Conservation (phyloP, 2,888 invertebrate genomes). For the Chloroclysta siterata region DNA sequence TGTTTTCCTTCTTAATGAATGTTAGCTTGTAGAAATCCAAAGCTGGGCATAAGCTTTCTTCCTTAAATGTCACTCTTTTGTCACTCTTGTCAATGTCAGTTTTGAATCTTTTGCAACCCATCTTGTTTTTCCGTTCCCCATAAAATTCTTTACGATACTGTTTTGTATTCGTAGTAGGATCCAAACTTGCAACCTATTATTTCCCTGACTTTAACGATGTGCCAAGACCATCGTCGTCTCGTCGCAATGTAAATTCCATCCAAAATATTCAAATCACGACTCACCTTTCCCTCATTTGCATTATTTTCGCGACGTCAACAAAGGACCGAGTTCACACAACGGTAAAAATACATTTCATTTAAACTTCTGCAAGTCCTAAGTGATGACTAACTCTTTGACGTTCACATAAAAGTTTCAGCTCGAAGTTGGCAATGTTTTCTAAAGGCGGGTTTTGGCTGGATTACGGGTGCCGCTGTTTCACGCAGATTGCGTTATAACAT, state of each 20-base stretch:
- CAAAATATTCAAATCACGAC: conserved; percentile 30
- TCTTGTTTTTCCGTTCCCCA: no score
- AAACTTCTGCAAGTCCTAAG: conserved; percentile 13
- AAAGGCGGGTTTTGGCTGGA: background rate
- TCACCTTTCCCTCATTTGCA: conserved; percentile 31
- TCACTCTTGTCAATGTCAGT: no score
- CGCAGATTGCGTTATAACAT: background rate
- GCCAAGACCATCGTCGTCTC: conserved; percentile 21
- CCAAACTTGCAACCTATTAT: conserved; percentile 6
- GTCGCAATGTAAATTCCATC: conserved; percentile 24
- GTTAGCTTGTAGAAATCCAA: no score
- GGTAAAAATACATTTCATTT: conserved; percentile 24
- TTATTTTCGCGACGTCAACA: conserved; percentile 25
- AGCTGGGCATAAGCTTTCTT: no score
- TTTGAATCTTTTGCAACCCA: no score
- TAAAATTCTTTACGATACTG: background rate
- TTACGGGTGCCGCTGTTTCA: background rate
- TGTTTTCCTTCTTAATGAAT: no score
- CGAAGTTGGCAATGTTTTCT: conserved; percentile 1
- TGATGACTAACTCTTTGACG: conserved; percentile 12
- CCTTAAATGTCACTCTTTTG: background rate
- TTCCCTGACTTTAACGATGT: conserved; percentile 19
- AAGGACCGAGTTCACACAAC: conserved; percentile 20
- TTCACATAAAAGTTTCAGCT: conserved; percentile 17
- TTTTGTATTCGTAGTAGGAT: background rate